Conservation (phyloP, 2,113 vertebrate genomes). For the Chascanopsetta lugubris region DNA sequence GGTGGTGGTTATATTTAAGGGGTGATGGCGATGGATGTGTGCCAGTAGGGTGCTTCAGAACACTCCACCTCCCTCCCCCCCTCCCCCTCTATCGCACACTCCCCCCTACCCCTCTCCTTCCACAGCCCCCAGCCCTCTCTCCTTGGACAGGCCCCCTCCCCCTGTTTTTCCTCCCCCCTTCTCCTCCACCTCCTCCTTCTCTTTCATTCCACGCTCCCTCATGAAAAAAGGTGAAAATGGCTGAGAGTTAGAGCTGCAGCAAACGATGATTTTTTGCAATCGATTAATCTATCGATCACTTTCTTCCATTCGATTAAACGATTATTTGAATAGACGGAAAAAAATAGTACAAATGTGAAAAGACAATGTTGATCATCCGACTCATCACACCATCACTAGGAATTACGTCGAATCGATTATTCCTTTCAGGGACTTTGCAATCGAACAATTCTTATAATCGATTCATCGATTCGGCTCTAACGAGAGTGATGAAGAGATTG, state of each 20-base stretch:
- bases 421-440: too few species aligned
- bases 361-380: too few species aligned
- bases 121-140: slow-evolving; percentile 17
- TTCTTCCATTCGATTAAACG: too few species aligned
- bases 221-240: slow-evolving; percentile 11
- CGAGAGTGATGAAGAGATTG: neutral
- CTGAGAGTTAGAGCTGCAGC: too few species aligned
- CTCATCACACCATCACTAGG: too few species aligned
- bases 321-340: too few species aligned
- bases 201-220: slow-evolving; percentile 9
- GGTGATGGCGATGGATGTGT: slow-evolving; percentile 61
- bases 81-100: neutral
- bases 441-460: too few species aligned
- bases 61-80: slow-evolving; percentile 18
- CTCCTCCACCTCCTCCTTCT: slow-evolving; percentile 29
- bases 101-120: slow-evolving; percentile 17
- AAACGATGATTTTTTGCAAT: too few species aligned
- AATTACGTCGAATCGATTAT: too few species aligned
- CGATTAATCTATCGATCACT: too few species aligned
- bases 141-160: slow-evolving; percentile 33
- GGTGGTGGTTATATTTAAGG: slow-evolving; percentile 48
- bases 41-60: slow-evolving; percentile 39
- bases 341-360: too few species aligned
- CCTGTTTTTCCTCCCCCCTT: slow-evolving; percentile 8
- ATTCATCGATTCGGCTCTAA: too few species aligned